phyloP scores from a whole-genome alignment of 2,797 vertebrate species.

The Dromococcyx pavoninus region DNA sequence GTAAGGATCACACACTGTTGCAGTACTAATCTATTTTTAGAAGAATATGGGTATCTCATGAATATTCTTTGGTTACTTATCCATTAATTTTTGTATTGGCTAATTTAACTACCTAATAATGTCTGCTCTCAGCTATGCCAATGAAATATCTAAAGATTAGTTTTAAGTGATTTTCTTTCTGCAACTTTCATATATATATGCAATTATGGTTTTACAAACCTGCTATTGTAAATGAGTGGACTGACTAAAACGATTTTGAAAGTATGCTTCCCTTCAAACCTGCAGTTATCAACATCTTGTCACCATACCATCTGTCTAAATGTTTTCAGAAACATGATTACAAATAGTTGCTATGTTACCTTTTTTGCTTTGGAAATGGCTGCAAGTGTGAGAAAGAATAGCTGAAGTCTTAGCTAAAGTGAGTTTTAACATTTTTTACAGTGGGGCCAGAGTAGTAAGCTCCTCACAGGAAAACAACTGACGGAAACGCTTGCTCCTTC shows the following conservation, averaged over 20 bases:
- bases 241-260: not conserved
- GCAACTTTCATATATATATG: not conserved
- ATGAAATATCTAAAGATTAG: not conserved
- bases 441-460: not conserved
- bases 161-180: not conserved
- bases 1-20: not conserved
- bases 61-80: not conserved
- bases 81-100: not conserved
- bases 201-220: not conserved
- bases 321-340: constrained; percentile 31
- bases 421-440: constrained; percentile 18
- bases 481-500: not conserved
- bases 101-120: not conserved
- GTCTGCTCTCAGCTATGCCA: not conserved
- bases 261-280: constrained; percentile 10
- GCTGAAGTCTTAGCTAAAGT: not conserved
- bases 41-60: not conserved
- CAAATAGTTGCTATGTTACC: constrained; percentile 33
- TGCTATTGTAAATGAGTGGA: not conserved
- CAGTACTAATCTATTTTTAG: not conserved
- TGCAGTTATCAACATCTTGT: not conserved
- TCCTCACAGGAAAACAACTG: not conserved
- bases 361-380: constrained; percentile 19
- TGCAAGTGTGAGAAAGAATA: not conserved
- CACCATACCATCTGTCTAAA: not conserved